phyloP scores from a whole-genome alignment of 2,113 vertebrate genomes.

The Hepsetus odoe region DNA sequence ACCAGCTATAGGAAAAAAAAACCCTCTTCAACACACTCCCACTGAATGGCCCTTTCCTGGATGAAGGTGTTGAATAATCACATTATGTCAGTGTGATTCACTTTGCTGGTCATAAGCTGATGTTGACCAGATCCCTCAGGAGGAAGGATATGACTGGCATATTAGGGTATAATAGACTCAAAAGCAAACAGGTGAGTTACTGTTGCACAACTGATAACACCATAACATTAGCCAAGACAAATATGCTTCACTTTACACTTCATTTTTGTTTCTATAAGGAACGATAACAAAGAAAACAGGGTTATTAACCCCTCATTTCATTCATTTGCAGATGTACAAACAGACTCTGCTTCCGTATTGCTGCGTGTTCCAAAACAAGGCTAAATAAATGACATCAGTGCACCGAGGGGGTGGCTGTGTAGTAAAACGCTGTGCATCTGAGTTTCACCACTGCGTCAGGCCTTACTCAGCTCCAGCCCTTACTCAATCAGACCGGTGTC shows the following conservation, averaged over 20 bases:
- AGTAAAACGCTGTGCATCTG: background rate
- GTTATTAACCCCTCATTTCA: background rate
- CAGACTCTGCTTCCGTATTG: background rate
- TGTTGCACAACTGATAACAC: background rate
- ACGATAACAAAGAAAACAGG: background rate
- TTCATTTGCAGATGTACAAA: background rate
- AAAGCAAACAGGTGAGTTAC: background rate
- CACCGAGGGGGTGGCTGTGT: background rate
- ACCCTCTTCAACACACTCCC: background rate
- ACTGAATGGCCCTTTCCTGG: background rate
- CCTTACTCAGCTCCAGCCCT: slow-evolving; percentile 4
- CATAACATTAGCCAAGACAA: background rate
- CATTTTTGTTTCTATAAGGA: background rate
- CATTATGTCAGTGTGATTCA: slow-evolving; percentile 6
- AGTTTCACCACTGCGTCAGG: background rate
- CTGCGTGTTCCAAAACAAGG: background rate
- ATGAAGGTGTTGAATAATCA: background rate
- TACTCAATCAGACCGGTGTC: slow-evolving; percentile 7
- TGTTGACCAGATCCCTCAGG: background rate
- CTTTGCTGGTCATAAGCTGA: background rate
- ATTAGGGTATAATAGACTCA: background rate
- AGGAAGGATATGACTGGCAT: background rate
- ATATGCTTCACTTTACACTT: background rate
- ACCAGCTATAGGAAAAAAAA: slow-evolving; percentile 10
- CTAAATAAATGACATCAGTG: slow-evolving; percentile 5